Conservation (phyloP, 2,113 vertebrate species). For the Bubo blakistoni region DNA sequence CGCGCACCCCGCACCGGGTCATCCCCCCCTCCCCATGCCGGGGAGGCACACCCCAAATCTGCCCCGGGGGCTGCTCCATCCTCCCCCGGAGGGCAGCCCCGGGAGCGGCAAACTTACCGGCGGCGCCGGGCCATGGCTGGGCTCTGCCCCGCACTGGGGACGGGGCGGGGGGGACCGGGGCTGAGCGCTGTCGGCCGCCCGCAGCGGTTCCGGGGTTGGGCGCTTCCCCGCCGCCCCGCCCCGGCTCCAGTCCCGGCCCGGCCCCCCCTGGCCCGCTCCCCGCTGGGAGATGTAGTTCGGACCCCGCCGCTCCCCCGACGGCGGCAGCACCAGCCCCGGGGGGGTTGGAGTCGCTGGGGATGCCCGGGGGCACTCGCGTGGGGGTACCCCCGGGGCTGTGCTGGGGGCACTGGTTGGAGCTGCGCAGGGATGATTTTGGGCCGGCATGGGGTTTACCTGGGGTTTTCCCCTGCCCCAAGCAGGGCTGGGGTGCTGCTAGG, state of each 20-base stretch:
- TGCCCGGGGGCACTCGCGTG: rapidly evolving
- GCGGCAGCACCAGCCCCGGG: neutral
- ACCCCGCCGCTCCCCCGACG: neutral
- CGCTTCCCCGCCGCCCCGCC: neutral
- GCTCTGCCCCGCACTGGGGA: neutral
- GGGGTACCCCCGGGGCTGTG: no score
- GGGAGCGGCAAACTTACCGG: neutral
- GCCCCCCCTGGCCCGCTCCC: neutral
- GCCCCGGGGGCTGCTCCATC: neutral
- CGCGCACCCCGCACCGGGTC: neutral
- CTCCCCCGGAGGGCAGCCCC: neutral
- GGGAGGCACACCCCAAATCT: neutral
- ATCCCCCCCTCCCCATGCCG: no score
- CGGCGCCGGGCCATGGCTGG: neutral
- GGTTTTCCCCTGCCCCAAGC: neutral
- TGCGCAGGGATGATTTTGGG: no score
- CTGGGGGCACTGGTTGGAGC: no score
- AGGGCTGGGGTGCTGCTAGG: neutral
- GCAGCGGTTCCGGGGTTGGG: neutral
- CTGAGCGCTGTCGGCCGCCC: neutral
- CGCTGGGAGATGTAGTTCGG: neutral
- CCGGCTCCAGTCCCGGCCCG: neutral
- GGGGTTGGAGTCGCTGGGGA: neutral
- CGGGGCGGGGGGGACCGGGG: no score
- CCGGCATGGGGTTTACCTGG: neutral